phyloP scores from a whole-genome alignment of 1,140 invertebrate genomes.

The Drosophila nebulosa region DNA sequence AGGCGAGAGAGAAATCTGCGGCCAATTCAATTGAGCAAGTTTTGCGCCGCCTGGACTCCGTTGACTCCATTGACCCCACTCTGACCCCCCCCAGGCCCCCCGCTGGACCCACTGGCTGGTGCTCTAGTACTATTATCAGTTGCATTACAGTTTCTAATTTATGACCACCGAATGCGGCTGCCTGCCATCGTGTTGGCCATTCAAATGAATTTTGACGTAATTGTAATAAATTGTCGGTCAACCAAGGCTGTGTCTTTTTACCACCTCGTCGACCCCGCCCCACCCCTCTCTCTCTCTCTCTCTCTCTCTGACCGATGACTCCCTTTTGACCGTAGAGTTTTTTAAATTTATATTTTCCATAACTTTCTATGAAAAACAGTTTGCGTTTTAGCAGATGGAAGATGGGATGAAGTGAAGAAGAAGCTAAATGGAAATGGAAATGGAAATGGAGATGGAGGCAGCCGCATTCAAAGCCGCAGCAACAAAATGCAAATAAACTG shows the following conservation, averaged over 20 bases:
- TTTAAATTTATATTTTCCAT: constrained; percentile 56
- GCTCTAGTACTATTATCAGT: constrained; percentile 61
- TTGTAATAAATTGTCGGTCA: constrained; percentile 78
- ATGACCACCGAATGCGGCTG: constrained; percentile 42
- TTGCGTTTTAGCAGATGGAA: neutral
- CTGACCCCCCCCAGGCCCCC: neutral
- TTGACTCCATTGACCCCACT: neutral
- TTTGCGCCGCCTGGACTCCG: constrained; percentile 8
- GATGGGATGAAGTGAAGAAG: neutral
- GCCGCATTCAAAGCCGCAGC: constrained; percentile 5
- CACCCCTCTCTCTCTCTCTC: neutral
- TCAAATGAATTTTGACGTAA: constrained; percentile 76
- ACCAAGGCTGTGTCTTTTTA: constrained; percentile 25
- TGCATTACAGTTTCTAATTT: constrained; percentile 72
- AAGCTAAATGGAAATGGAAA: neutral
- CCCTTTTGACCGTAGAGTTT: constrained; percentile 13
- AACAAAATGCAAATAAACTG: constrained; percentile 36
- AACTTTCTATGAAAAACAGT: constrained; percentile 29
- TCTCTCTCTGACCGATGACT: neutral
- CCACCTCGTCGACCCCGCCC: too few species aligned
- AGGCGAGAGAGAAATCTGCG: constrained; percentile 29
- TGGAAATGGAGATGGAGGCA: neutral
- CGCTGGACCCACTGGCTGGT: neutral
- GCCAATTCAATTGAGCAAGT: constrained; percentile 56
- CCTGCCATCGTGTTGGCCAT: constrained; percentile 32